These are phyloP conservation scores for Stegodyphus mimosarum DNA, from an alignment of 1,140 invertebrate species.

Conservation along the genomic window DNA sequence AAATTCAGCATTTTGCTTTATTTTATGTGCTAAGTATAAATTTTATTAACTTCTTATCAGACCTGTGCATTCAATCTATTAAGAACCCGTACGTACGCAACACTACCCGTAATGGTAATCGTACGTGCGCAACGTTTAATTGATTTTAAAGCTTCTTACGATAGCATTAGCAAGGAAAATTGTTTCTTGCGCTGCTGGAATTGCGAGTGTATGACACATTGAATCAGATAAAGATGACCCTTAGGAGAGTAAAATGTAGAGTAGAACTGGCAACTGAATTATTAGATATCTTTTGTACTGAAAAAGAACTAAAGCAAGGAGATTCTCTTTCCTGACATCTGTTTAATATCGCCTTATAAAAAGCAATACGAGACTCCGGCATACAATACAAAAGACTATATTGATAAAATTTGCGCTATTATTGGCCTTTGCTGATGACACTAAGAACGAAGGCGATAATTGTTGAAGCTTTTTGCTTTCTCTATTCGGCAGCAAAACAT, in stretches of 20 bases:
- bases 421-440: background rate
- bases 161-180: background rate
- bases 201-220: background rate
- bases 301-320: background rate
- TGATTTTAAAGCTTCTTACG: background rate
- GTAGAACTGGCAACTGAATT: background rate
- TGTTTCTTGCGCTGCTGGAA: background rate
- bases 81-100: too few relatives aligned
- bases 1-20: too few relatives aligned
- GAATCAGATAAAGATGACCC: background rate
- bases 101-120: too few relatives aligned
- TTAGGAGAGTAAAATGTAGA: background rate
- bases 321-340: background rate
- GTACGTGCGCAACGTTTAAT: too few relatives aligned
- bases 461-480: too few relatives aligned
- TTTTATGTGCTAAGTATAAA: too few relatives aligned
- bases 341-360: background rate
- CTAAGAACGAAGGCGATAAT: background rate
- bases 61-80: too few relatives aligned
- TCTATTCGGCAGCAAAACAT: too few relatives aligned
- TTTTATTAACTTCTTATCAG: too few relatives aligned
- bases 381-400: background rate
- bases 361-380: background rate
- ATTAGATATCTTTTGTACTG: background rate
- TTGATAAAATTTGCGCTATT: background rate